Percentiles rank a stretch among this genome's conserved stretches.
Evolutionary conservation across 2,113 vertebrate species (phyloP).

Genomic region (Geococcyx californianus): DNA sequence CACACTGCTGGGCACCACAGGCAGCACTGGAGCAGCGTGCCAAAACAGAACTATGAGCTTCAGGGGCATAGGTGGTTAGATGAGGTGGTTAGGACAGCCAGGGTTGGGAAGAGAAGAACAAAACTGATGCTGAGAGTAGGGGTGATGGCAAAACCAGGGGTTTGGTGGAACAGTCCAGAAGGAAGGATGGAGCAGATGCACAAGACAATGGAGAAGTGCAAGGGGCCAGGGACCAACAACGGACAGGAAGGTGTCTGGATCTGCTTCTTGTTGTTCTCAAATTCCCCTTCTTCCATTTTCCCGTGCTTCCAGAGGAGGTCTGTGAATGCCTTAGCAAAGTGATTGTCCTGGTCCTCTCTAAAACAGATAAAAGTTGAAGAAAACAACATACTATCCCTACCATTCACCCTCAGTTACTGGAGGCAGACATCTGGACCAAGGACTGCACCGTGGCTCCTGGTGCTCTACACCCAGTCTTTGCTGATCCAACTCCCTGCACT

Average conservation of each 20-base stretch:
- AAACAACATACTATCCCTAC: background rate
- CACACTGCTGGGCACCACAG: background rate
- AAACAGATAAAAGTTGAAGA: background rate
- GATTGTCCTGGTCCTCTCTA: background rate
- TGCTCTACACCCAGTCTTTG: background rate
- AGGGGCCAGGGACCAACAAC: rapidly evolving
- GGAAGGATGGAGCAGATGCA: background rate
- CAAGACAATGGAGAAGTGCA: background rate
- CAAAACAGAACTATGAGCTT: background rate
- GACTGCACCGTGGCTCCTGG: rapidly evolving
- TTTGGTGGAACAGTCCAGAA: background rate
- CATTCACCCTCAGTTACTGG: background rate
- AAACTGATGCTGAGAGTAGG: background rate
- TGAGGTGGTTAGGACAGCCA: background rate
- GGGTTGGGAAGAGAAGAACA: background rate
- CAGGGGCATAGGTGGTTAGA: background rate
- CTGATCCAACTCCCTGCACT: background rate
- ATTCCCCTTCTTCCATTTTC: background rate
- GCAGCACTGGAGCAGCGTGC: background rate
- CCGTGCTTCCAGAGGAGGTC: background rate
- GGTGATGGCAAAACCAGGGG: rapidly evolving
- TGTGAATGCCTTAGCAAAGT: background rate
- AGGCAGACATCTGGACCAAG: background rate
- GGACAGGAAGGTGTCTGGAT: background rate
- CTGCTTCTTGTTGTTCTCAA: background rate